A percentile compares a stretch with the other conserved stretches of the same genome.
These are phyloP conservation scores for Taurulus bubalis DNA, from an alignment of 2,113 vertebrate genomes.

Conservation along the genomic window DNA sequence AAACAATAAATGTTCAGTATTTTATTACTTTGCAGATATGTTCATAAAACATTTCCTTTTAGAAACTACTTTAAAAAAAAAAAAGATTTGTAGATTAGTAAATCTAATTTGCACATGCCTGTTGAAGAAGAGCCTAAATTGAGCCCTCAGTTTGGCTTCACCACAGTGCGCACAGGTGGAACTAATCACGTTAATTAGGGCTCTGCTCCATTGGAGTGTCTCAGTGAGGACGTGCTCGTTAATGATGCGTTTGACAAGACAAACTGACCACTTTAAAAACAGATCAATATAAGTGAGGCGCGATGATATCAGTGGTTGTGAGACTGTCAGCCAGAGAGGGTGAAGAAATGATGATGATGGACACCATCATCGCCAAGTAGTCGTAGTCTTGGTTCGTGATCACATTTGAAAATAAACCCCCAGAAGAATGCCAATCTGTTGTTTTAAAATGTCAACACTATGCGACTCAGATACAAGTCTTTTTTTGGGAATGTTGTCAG, in stretches of 20 bases:
- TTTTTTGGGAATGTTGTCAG: background rate
- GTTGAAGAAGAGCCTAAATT: background rate
- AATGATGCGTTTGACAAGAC: background rate
- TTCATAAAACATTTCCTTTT: background rate
- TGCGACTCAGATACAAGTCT: background rate
- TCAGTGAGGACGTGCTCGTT: background rate
- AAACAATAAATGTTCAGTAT: background rate
- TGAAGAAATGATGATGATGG: background rate
- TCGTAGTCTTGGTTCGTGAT: too few relatives aligned
- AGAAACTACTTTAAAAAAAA: too few relatives aligned
- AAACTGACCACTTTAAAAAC: background rate
- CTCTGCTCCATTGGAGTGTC: background rate
- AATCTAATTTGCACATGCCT: background rate
- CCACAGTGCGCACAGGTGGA: conserved; percentile 3
- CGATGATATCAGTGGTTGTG: background rate
- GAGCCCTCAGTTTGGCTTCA: background rate
- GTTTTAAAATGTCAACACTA: background rate
- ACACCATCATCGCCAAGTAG: background rate
- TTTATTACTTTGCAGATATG: background rate
- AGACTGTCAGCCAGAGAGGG: background rate
- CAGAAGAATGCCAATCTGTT: background rate
- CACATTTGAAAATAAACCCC: background rate
- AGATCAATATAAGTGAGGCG: background rate
- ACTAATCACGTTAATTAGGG: background rate
- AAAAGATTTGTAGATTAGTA: background rate